Evolutionary conservation across 2,797 vertebrate genomes (phyloP).

Genomic region (Yasuhikotakia modesta): DNA sequence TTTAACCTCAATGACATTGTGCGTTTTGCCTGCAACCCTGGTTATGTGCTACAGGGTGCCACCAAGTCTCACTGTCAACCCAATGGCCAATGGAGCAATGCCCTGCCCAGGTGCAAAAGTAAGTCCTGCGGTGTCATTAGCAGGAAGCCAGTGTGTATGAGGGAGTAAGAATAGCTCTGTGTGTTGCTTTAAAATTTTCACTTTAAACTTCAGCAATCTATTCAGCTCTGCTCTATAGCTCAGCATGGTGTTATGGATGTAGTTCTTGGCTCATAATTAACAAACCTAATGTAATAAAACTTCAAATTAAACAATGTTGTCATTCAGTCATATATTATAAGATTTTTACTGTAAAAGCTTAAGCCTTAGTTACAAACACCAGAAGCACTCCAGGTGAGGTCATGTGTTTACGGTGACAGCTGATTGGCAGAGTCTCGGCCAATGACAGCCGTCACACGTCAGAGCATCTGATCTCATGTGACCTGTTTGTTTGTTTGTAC

Average conservation of each 20-base stretch:
- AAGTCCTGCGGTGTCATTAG: conserved; percentile 65
- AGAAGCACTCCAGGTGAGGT: background rate
- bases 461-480: conserved; percentile 34
- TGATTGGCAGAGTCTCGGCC: conserved; percentile 21
- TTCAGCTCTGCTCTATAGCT: conserved; percentile 18
- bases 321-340: no score
- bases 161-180: conserved; percentile 10
- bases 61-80: conserved; percentile 86
- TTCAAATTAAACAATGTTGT: no score
- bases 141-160: background rate
- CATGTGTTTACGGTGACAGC: conserved; percentile 28
- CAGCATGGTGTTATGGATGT: conserved; percentile 19
- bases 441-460: conserved; percentile 36
- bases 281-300: background rate
- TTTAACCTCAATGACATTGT: conserved; percentile 94
- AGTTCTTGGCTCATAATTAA: background rate
- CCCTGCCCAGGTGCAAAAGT: conserved; percentile 90
- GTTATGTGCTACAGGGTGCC: conserved; percentile 87
- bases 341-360: background rate
- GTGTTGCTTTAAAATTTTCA: conserved; percentile 3
- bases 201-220: conserved; percentile 3
- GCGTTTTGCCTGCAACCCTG: conserved; percentile 88
- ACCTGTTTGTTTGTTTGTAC: conserved; percentile 30
- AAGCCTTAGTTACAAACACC: conserved; percentile 8
- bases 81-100: conserved; percentile 93